phyloP scores from a whole-genome alignment of 2,888 invertebrate genomes.

The Chesias legatella region DNA sequence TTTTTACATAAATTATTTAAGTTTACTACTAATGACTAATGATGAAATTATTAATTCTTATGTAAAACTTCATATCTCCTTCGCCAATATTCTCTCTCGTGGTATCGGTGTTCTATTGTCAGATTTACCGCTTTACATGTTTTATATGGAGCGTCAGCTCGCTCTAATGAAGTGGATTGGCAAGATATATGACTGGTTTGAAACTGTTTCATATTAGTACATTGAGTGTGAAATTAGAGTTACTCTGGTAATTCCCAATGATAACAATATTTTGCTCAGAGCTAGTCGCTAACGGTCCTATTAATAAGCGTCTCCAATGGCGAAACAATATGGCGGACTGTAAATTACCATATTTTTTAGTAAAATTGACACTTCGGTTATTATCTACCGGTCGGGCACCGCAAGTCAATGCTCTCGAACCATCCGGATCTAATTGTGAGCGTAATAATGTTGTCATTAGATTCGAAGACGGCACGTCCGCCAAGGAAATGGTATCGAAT shows the following conservation, averaged over 20 bases:
- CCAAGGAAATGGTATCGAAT: constrained; percentile 81
- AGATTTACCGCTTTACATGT: too few species aligned
- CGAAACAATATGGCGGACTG: constrained; percentile 51
- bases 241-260: constrained; percentile 23
- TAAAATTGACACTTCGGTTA: constrained; percentile 73
- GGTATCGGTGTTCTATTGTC: too few species aligned
- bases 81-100: too few species aligned
- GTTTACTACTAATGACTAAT: too few species aligned
- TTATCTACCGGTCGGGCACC: constrained; percentile 68
- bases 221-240: constrained; percentile 25
- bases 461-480: constrained; percentile 78
- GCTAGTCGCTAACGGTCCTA: constrained; percentile 24
- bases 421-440: constrained; percentile 78
- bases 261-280: constrained; percentile 23
- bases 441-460: constrained; percentile 61
- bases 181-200: too few species aligned
- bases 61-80: too few species aligned
- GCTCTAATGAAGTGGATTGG: too few species aligned
- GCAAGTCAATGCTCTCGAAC: constrained; percentile 74
- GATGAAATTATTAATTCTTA: too few species aligned
- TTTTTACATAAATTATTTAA: too few species aligned
- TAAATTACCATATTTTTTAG: constrained; percentile 75
- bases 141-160: too few species aligned
- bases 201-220: too few species aligned
- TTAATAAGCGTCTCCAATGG: constrained; percentile 33